Evolutionary conservation across 2,797 vertebrate genomes (phyloP), one percentile per base, ranked within the genome.

Genomic region (Sparidentex hasta): DNA sequence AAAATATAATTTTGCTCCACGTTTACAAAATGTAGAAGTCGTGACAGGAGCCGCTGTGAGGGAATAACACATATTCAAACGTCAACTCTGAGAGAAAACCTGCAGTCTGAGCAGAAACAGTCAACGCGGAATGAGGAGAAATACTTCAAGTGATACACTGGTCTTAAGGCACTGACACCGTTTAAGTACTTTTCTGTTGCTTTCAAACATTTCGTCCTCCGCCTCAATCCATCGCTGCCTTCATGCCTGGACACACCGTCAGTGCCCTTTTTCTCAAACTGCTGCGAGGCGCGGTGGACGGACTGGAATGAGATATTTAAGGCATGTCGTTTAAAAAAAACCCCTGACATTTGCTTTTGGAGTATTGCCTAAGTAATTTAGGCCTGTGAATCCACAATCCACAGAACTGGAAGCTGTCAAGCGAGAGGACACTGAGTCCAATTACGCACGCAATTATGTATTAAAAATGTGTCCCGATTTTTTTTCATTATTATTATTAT

Each of bases 101-200:
- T 75, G 75, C 70, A 74, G 63, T 55, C 71, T 73, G 9, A 68
- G 38, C 61, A 67, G 65, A 78, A 83, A 81, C 48, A 77, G 77
- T 77, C 80, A 25, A 57, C 43, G 81, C 73, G 74, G 72, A 77
- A 78, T 29, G 71, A 87, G 68, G 64, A 83, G 64, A 65, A 75
- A 82, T 65, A 91, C 52, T 90, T 88, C 77, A 91, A 89, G 86
- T 87, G 69, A 81, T 41, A 78, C 80, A 85, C 90, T 91, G 89
- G 75, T 93, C 85, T 87, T 91, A 94, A 96, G 95, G 95, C 95
- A 95, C 94, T 90, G 90, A 86, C 85, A 90, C 87, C 86, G 79
- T 89, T 85, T 95, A 95, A 95, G 94, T 94, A 95, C 94, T 94
- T 93, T 90, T 85, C 73, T 84, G 87, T 93, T 92, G 87, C 70